phyloP scores from a whole-genome alignment of 1,140 invertebrate species.

The Trypoxylus dichotomus region DNA sequence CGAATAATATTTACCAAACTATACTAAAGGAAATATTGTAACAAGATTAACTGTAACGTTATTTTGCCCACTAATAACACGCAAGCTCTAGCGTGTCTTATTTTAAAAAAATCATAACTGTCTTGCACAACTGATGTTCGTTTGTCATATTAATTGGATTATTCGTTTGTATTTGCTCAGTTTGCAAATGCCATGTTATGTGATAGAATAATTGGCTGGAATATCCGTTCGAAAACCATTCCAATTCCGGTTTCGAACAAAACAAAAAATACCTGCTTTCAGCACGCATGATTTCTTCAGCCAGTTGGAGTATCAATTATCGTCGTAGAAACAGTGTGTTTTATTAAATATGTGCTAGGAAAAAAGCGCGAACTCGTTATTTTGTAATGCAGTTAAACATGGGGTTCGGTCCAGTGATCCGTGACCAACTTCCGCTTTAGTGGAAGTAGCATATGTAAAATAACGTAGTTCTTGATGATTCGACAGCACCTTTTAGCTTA shows the following conservation, averaged over 20 bases:
- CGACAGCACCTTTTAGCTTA: not conserved
- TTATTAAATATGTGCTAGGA: constrained; percentile 29
- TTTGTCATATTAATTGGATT: constrained; percentile 10
- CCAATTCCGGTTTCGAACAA: constrained; percentile 22
- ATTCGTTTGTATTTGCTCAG: not conserved
- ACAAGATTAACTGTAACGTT: too few relatives aligned
- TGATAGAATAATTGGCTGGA: not conserved
- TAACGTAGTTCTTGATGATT: constrained; percentile 22
- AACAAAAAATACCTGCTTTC: constrained; percentile 28
- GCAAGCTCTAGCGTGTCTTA: too few relatives aligned
- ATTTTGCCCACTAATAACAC: too few relatives aligned
- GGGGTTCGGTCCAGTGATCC: constrained; percentile 21
- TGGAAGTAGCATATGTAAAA: constrained; percentile 23
- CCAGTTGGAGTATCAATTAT: constrained; percentile 28
- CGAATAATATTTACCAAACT: too few relatives aligned
- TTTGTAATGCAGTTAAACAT: constrained; percentile 13
- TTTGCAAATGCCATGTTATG: constrained; percentile 15
- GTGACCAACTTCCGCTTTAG: constrained; percentile 11
- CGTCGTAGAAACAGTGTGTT: constrained; percentile 26
- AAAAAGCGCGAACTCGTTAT: constrained; percentile 29
- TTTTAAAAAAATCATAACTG: not conserved
- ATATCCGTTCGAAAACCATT: constrained; percentile 14
- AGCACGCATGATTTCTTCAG: constrained; percentile 25
- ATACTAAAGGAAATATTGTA: too few relatives aligned
- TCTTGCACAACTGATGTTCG: not conserved